Base-by-base conservation (phyloP, 2,113 vertebrate species). In the Tautogolabrus adspersus region DNA sequence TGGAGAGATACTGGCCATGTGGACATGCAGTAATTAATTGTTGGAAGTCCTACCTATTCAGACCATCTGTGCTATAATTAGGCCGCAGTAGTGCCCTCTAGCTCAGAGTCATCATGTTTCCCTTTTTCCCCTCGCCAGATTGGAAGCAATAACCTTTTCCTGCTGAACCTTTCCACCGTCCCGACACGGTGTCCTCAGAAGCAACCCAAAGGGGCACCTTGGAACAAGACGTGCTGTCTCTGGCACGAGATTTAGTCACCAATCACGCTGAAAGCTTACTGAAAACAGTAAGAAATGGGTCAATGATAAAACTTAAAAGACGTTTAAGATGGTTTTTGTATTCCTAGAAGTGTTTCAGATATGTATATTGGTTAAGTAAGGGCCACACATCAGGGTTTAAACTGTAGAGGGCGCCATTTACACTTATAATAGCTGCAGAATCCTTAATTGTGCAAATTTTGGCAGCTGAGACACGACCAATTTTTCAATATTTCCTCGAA, bases 21-120 rank as follows among this genome's bases (percentile, higher is more conserved):
- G 42, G 56, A 76, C 80, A 55, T 66, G 58, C 37, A 58, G 77
- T 90, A 86, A 88, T 91, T 88, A 90, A 91, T 77, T 78, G 70
- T 70, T 73, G 74, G 76, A 75, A 72, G 70, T 66, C 13, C 66
- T 82, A 85, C 77, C 83, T 78, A 71, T 85, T 81, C 80, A 66
- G 71, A 82, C 90, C 91, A 93, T 92, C 91, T 92, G 90, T 85
- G 87, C 81, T 21, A 66, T 85, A 87, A 92, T 91, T 90, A 84
- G 86, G 76, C 78, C 86, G 81, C 82, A 63, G 66, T 77, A 76
- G 55, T 83, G 63, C 67, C 85, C 78, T 86, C 79, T 74, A 82
- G 82, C 78, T 78, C 49, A 1, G 74, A 72, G 6, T 77, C 42
- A 46, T 78, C 68, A 66, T 44, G 56, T n/a, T 54, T 58, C 23